These are phyloP conservation scores for Sphecodes monilicornis DNA, from an alignment of 2,888 invertebrate genomes.

Conservation along the genomic window DNA sequence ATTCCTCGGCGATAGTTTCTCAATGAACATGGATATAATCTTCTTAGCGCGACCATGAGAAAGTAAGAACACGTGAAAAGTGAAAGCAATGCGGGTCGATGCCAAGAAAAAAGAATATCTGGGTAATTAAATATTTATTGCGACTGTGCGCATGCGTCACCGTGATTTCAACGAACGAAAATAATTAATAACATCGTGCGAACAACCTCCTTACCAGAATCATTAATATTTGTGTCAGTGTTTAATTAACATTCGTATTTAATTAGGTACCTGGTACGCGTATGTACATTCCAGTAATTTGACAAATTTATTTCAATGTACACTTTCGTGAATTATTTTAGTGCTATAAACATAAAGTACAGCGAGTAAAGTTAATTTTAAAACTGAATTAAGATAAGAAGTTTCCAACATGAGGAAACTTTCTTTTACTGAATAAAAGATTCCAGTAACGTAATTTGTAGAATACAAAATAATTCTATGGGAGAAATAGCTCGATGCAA, in stretches of 20 bases:
- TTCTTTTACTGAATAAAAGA: not conserved
- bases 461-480: not conserved
- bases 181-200: not conserved
- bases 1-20: slow-evolving; percentile 52
- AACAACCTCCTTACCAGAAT: not conserved
- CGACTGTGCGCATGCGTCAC: not conserved
- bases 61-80: slow-evolving; percentile 70
- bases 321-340: no score
- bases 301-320: no score
- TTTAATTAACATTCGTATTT: not conserved
- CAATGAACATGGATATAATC: slow-evolving; percentile 62
- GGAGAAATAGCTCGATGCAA: not conserved
- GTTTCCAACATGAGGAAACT: not conserved
- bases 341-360: not conserved
- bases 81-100: slow-evolving; percentile 72
- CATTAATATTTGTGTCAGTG: not conserved
- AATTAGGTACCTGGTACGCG: not conserved
- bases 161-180: not conserved
- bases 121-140: slow-evolving; percentile 50
- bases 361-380: not conserved
- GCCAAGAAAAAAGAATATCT: slow-evolving; percentile 54
- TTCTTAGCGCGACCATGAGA: slow-evolving; percentile 70
- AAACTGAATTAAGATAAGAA: not conserved
- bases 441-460: not conserved
- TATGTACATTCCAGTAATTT: no score